Evolutionary conservation across 2,888 invertebrate species (phyloP), one percentile per base, ranked within the genome.

Genomic region (Limnephilus lunatus): DNA sequence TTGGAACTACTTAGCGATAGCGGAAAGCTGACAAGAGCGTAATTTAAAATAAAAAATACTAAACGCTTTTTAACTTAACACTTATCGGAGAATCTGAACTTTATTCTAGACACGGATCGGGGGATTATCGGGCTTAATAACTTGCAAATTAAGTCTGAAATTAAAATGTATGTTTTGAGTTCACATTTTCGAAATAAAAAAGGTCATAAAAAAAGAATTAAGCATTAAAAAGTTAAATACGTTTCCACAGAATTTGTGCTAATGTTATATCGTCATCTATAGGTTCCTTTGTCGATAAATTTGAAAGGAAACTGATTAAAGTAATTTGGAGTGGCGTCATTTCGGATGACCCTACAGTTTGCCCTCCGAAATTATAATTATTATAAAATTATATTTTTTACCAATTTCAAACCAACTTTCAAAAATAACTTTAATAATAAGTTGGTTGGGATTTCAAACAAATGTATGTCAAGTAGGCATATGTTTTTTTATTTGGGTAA

Each of bases 1-100:
- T 85, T 35, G 12, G 44, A 44, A 85, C 85, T 85, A 85, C 39
- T 31, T n/a, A 39, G 30, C 2, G 35, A 39, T 85, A 35, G 85
- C 35, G 25, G 35, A 9, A 68, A 39, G 85, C 85, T 85, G 85
- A 85, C 85, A n/a, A 85, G 68, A 35, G 39, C 85, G 85, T 44
- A 35, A 35, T 85, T 68, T 68, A 68, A 68, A 68, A 48, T 48
- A 68, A 68, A 68, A n/a, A 68, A 32, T 68, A 68, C 68, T n/a
- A 68, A 68, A 68, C 68, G 68, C 68, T 68, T 68, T 68, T 68
- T n/a, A 68, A 68, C 68, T 68, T 68, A 68, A 68, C 68, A 68
- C 68, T 68, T 68, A 68, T 68, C 25, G 25, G n/a, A n/a, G 68
- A 9, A 68, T 68, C 68, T 68, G 9, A n/a, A 68, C 25, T 68